Conservation (phyloP, 2,797 vertebrate species). For the Crocidura indochinensis region DNA sequence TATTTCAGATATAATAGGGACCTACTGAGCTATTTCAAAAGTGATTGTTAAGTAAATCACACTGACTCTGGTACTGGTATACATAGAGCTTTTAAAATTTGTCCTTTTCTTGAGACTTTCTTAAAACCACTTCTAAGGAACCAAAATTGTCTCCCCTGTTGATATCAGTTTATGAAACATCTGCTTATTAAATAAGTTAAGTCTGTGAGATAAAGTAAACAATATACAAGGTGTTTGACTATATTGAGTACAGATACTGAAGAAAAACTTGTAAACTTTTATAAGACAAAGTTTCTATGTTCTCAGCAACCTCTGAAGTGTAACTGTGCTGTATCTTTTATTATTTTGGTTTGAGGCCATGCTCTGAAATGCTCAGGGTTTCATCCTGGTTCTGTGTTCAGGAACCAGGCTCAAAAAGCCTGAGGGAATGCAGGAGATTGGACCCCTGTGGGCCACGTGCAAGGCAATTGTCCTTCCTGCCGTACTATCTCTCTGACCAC, state of each 20-base stretch:
- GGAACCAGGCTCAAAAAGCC: too few species aligned
- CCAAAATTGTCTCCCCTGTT: slow-evolving; percentile 23
- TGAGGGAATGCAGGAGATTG: too few species aligned
- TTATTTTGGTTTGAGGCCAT: too few species aligned
- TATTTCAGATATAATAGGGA: slow-evolving; percentile 9
- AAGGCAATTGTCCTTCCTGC: too few species aligned
- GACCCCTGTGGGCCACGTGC: too few species aligned
- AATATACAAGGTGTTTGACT: slow-evolving; percentile 30
- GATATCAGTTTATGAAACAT: slow-evolving; percentile 8
- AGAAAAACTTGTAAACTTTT: slow-evolving; percentile 19
- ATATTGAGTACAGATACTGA: slow-evolving; percentile 46
- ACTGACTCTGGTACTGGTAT: slow-evolving; percentile 14
- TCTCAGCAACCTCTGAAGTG: not conserved
- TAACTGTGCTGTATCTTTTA: too few species aligned
- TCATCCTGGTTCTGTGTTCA: too few species aligned
- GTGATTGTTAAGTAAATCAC: slow-evolving; percentile 25
- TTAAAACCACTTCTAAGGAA: slow-evolving; percentile 54
- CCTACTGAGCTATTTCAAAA: slow-evolving; percentile 34
- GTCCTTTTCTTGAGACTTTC: slow-evolving; percentile 35
- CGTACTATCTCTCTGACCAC: not conserved
- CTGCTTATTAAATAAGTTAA: slow-evolving; percentile 65
- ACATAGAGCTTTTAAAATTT: slow-evolving; percentile 48
- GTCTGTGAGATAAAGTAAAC: slow-evolving; percentile 44
- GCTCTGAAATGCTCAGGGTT: too few species aligned
- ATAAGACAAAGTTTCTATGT: not conserved